Percentiles rank a stretch among this genome's conserved stretches.
These are phyloP conservation scores for Sinocyclocheilus rhinocerous DNA, from an alignment of 2,113 vertebrate genomes.

Conservation along the genomic window DNA sequence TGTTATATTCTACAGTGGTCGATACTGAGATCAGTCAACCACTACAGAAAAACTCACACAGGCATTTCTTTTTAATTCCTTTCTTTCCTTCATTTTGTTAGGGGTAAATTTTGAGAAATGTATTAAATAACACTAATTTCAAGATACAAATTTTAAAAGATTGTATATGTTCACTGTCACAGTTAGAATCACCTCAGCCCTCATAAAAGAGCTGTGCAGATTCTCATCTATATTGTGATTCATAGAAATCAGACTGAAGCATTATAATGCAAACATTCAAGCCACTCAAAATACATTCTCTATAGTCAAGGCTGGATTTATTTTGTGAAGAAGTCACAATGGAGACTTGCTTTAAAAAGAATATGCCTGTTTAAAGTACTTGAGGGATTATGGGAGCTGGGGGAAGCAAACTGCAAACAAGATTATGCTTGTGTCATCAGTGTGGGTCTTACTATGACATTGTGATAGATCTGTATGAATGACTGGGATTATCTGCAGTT, in stretches of 20 bases:
- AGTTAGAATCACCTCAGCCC: background rate
- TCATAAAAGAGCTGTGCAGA: background rate
- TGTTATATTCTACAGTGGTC: background rate
- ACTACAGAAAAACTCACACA: too few relatives aligned
- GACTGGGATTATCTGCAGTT: slow-evolving; percentile 22
- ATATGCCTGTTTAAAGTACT: slow-evolving; percentile 11
- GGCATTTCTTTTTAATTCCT: too few relatives aligned
- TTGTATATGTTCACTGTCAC: background rate
- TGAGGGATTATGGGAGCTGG: background rate
- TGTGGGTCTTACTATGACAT: slow-evolving; percentile 3
- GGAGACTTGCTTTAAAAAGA: background rate
- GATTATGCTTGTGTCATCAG: slow-evolving; percentile 28
- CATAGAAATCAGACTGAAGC: background rate
- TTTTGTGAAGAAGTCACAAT: background rate
- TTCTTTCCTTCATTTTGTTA: too few relatives aligned
- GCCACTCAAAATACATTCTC: slow-evolving; percentile 10
- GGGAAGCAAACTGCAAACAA: slow-evolving; percentile 18
- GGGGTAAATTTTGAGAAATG: background rate
- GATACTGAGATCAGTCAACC: background rate
- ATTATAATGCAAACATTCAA: background rate
- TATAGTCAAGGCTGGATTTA: background rate
- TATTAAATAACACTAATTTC: background rate
- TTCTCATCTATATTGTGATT: background rate
- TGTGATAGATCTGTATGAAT: slow-evolving; percentile 11
- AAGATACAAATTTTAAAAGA: background rate